Conservation (phyloP, 2,797 vertebrate genomes). For the Echiichthys vipera region DNA sequence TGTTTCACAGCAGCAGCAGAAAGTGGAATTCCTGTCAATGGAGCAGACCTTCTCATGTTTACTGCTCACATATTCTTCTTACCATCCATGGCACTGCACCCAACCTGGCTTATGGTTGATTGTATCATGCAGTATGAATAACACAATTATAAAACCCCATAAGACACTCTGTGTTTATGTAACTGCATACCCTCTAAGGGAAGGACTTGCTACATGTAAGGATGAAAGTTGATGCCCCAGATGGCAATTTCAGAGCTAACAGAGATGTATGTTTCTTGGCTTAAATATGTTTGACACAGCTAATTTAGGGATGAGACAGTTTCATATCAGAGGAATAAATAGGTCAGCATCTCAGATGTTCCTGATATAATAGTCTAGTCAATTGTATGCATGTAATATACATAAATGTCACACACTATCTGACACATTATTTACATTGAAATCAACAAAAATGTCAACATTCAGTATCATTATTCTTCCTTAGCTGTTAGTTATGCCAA, state of each 20-base stretch:
- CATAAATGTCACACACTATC: neutral
- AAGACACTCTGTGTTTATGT: slow-evolving; percentile 68
- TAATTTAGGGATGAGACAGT: slow-evolving; percentile 34
- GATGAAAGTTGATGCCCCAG: slow-evolving; percentile 62
- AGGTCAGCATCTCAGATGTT: neutral
- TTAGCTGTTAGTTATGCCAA: slow-evolving; percentile 6
- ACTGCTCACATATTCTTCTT: slow-evolving; percentile 67
- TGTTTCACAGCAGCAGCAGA: slow-evolving; percentile 81
- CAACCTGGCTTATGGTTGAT: slow-evolving; percentile 63
- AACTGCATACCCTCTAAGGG: slow-evolving; percentile 54
- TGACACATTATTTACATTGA: neutral
- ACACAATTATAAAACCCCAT: slow-evolving; percentile 69
- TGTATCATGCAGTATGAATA: slow-evolving; percentile 68
- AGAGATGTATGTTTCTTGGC: slow-evolving; percentile 50
- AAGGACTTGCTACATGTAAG: slow-evolving; percentile 52
- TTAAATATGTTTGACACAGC: slow-evolving; percentile 43
- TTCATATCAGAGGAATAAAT: slow-evolving; percentile 28
- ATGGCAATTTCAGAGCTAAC: slow-evolving; percentile 48
- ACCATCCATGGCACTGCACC: slow-evolving; percentile 54
- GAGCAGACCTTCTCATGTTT: slow-evolving; percentile 74
- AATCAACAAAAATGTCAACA: neutral
- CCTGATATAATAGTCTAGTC: neutral
- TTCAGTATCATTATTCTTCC: neutral
- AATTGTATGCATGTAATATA: neutral
- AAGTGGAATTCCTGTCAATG: slow-evolving; percentile 78